phyloP scores from a whole-genome alignment of 1,140 invertebrate genomes.

The Trichonephila clavata region DNA sequence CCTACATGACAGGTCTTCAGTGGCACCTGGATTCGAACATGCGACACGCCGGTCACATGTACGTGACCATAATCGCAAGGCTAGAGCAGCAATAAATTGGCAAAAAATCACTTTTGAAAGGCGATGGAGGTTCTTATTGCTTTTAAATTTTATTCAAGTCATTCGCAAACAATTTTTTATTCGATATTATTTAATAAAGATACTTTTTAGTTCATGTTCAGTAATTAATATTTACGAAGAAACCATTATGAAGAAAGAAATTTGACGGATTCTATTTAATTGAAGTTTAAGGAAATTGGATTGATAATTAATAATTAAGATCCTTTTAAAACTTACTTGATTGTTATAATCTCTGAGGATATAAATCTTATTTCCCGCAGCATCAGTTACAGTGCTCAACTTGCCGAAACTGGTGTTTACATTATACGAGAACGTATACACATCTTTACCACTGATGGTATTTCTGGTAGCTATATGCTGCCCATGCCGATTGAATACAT shows the following conservation, averaged over 20 bases:
- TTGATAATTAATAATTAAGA: background rate
- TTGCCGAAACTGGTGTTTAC: constrained; percentile 98
- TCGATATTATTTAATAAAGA: too few relatives aligned
- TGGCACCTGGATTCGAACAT: too few relatives aligned
- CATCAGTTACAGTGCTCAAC: constrained; percentile 94
- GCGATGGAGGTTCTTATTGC: too few relatives aligned
- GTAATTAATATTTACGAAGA: too few relatives aligned
- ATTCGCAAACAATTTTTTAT: too few relatives aligned
- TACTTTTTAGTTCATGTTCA: too few relatives aligned
- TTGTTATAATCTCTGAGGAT: constrained; percentile 92
- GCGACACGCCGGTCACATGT: too few relatives aligned
- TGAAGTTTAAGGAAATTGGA: background rate
- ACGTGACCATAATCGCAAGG: too few relatives aligned
- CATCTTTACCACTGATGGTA: constrained; percentile 92
- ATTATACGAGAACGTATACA: constrained; percentile 97
- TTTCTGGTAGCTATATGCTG: constrained; percentile 97
- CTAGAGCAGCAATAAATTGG: too few relatives aligned
- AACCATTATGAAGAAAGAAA: background rate
- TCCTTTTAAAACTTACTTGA: constrained; percentile 70
- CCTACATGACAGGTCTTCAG: too few relatives aligned
- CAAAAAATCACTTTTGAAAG: too few relatives aligned
- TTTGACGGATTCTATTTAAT: background rate
- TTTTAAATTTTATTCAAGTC: too few relatives aligned
- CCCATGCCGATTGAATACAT: constrained; percentile 93
- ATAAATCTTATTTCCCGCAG: constrained; percentile 95